These are phyloP conservation scores for Anastrepha obliqua DNA, from an alignment of 1,140 invertebrate genomes.

Conservation along the genomic window DNA sequence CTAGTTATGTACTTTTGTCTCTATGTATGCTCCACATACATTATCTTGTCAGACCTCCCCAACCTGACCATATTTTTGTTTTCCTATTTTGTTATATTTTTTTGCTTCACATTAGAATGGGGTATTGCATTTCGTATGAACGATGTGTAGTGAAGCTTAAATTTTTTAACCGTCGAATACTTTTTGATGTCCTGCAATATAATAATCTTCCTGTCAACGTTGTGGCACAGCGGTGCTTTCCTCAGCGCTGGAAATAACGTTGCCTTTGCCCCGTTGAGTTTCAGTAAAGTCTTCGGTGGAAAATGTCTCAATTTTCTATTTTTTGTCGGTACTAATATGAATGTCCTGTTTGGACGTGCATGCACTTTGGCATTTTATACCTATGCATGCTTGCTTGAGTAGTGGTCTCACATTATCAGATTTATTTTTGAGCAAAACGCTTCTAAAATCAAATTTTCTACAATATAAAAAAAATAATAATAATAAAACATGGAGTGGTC, in stretches of 20 bases:
- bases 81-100: neutral
- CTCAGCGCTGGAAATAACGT: neutral
- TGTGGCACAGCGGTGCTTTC: conserved; percentile 14
- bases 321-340: neutral
- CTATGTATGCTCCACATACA: neutral
- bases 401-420: conserved; percentile 67
- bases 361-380: neutral
- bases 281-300: neutral
- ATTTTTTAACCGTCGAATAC: conserved; percentile 50
- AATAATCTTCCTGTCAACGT: conserved; percentile 54
- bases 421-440: conserved; percentile 72
- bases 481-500: neutral
- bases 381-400: conserved; percentile 54
- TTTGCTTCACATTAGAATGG: neutral
- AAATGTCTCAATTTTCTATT: neutral
- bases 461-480: too few species aligned
- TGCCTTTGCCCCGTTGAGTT: neutral
- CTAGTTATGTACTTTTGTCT: neutral
- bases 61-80: neutral
- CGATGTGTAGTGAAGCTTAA: conserved; percentile 40
- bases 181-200: conserved; percentile 53
- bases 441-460: conserved; percentile 73
- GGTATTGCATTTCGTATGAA: conserved; percentile 11
- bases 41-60: neutral
- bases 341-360: neutral